Evolutionary conservation across 2,113 vertebrate species (phyloP), one percentile per base, ranked within the genome.

Genomic region (Neolamprologus cancellatus): DNA sequence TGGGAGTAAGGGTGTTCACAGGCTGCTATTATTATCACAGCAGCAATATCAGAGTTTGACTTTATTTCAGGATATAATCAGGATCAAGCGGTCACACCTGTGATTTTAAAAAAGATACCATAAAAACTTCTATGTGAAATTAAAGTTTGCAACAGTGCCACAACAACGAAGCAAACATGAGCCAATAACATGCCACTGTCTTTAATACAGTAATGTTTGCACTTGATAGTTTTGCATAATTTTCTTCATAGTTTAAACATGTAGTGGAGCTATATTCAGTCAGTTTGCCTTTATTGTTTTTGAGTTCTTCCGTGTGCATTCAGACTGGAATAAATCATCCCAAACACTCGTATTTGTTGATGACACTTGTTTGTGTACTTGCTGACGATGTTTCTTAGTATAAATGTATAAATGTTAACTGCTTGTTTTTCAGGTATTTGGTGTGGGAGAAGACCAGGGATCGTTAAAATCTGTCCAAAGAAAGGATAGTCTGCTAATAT

Each of bases 341-440:
- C 69, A 48, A 74, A 46, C 69, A 46, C 25, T 76, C 3, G 9
- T 76, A 76, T 76, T 1, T 48, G 44, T 78, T 34, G 18, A 48
- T 59, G 39, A 32, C 17, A 44, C 54, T 59, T 59, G 23, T 80
- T 80, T 81, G 39, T 59, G 25, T 81, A 25, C 39, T 59, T 59
- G 25, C 44, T 81, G 36, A 81, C 1, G 10, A 20, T 57, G 4
- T 78, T 44, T 34, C 55, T n/a, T 10, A n/a, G 11, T 48, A 44
- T 34, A 50, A 48, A 39, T 85, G 66, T 52, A 5, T 82, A 41
- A 78, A 81, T 48, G 6, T 52, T 52, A 66, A 74, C 18, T 74
- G 48, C 87, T 78, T 84, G 34, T 88, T 44, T 78, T 46, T 2
- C 83, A 99, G 98, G 96, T 99, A n/a, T 99, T 97, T 96, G 99